A percentile compares a stretch with the other conserved stretches of the same genome.
These are phyloP conservation scores for Strongylocentrotus purpuratus DNA, from an alignment of 35 echinoderm and acorn worm species.

Conservation along the genomic window DNA sequence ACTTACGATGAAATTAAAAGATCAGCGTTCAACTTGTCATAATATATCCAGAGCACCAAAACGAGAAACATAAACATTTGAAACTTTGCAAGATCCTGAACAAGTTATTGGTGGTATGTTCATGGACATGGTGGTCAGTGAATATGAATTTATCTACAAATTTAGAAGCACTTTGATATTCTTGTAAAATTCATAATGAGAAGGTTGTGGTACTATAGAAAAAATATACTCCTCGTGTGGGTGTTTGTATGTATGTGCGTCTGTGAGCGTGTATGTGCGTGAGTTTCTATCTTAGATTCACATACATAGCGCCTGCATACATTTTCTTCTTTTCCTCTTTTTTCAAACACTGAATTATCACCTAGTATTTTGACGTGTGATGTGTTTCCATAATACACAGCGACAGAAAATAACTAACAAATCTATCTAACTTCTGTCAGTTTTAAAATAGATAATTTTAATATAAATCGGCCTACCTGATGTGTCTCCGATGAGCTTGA, in stretches of 20 bases:
- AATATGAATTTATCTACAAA: no score
- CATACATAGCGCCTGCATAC: no score
- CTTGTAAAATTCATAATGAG: no score
- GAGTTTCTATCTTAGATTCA: no score
- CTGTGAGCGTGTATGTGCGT: no score
- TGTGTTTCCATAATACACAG: not conserved
- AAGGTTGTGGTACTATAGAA: no score
- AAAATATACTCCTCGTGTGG: no score
- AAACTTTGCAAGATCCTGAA: not conserved
- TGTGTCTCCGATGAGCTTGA: slow-evolving; percentile 23
- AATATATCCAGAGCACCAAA: not conserved
- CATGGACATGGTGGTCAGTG: no score
- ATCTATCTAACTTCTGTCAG: not conserved
- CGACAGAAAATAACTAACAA: not conserved
- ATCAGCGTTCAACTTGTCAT: not conserved
- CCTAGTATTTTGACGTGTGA: not conserved
- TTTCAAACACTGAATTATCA: not conserved
- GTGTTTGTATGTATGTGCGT: no score
- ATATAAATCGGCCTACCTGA: slow-evolving; percentile 39
- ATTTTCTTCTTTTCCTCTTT: not conserved
- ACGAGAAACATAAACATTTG: not conserved
- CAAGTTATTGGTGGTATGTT: no score
- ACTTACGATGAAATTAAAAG: not conserved
- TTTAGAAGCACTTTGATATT: no score
- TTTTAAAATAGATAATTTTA: not conserved